A percentile compares a stretch with the other conserved stretches of the same genome.
phyloP scores from a whole-genome alignment of 2,797 vertebrate species.

The Antennarius maculatus region DNA sequence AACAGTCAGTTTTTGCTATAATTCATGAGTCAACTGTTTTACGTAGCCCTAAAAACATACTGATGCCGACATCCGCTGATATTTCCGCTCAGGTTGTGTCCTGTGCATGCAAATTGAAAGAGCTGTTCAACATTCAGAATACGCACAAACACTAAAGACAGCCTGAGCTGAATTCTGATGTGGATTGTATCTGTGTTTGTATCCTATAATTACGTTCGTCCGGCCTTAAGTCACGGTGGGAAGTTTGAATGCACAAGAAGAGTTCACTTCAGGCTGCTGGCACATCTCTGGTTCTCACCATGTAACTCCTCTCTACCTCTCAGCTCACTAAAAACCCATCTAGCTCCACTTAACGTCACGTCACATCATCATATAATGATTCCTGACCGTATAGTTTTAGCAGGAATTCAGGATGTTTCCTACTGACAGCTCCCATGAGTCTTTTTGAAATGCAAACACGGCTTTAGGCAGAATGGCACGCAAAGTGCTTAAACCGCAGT shows the following conservation, averaged over 20 bases:
- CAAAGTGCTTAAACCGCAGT: conserved; percentile 24
- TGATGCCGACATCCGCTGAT: conserved; percentile 3
- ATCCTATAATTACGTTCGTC: conserved; percentile 1
- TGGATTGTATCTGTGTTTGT: not conserved
- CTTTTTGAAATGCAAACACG: conserved; percentile 20
- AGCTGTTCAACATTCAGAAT: conserved; percentile 21
- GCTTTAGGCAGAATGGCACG: conserved; percentile 1
- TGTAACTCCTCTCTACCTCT: conserved; percentile 18
- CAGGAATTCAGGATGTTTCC: conserved; percentile 16
- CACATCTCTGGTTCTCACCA: conserved; percentile 32
- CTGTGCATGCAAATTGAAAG: conserved; percentile 1
- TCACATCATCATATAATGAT: conserved; percentile 40
- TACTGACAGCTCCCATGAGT: not conserved
- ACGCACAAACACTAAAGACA: conserved; percentile 5
- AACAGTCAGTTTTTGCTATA: conserved; percentile 19
- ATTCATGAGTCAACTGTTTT: conserved; percentile 33
- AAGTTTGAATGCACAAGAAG: conserved; percentile 19
- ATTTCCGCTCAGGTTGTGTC: conserved; percentile 1
- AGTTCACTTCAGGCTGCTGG: conserved; percentile 51
- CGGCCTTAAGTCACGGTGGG: conserved; percentile 20
- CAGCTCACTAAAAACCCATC: conserved; percentile 39
- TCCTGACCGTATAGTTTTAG: conserved; percentile 16
- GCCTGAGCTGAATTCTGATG: conserved; percentile 23
- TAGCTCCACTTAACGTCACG: conserved; percentile 51
- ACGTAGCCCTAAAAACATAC: not conserved